Conservation (phyloP, 2,888 invertebrate species). For the Cataglyphis rosenhaueri region DNA sequence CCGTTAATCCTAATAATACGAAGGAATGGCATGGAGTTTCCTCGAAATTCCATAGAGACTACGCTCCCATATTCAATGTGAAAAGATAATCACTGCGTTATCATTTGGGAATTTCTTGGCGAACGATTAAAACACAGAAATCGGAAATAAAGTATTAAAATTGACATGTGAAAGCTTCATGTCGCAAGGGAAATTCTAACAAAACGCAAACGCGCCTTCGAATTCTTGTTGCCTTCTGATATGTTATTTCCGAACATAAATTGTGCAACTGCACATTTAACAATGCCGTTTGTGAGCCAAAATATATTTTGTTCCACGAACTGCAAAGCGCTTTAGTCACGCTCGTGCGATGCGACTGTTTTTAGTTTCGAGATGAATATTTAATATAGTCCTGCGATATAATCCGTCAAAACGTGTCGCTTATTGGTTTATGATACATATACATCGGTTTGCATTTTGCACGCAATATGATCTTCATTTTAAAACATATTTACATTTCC, state of each 20-base stretch:
- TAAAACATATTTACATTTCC: neutral
- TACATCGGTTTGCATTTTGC: neutral
- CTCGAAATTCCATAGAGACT: neutral
- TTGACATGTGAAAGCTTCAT: slow-evolving; percentile 2
- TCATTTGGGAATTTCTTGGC: neutral
- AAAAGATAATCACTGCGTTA: neutral
- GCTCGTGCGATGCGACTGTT: slow-evolving; percentile 1
- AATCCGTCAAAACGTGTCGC: slow-evolving; percentile 18
- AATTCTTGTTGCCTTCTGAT: neutral
- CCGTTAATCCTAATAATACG: slow-evolving; percentile 24
- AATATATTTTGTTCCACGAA: neutral
- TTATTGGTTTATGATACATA: neutral
- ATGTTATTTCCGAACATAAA: slow-evolving; percentile 13
- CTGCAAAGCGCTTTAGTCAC: neutral
- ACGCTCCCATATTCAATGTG: neutral
- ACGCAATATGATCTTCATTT: neutral
- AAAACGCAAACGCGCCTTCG: neutral
- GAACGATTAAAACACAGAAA: neutral
- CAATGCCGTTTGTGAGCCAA: slow-evolving; percentile 3
- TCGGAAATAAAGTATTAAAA: neutral
- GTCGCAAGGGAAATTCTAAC: neutral
- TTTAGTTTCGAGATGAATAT: slow-evolving; percentile 25
- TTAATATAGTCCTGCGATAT: slow-evolving; percentile 1
- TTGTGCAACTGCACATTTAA: slow-evolving; percentile 8
- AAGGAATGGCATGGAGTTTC: slow-evolving; percentile 10